Percentiles rank a stretch among this genome's conserved stretches.
Evolutionary conservation across 2,888 invertebrate species (phyloP).

Genomic region (Drosophila nigricruria): DNA sequence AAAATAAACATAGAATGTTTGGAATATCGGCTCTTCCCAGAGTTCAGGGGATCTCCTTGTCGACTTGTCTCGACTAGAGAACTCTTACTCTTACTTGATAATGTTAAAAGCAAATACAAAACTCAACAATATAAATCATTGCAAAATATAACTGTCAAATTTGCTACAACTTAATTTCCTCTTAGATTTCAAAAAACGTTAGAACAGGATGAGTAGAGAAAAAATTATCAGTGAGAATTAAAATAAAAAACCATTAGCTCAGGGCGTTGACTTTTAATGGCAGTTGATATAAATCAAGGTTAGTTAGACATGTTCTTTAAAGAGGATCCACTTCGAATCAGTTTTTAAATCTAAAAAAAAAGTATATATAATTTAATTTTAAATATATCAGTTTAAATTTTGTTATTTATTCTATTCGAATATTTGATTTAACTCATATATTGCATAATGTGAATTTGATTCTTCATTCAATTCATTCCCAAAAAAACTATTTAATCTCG

Average conservation of each 20-base stretch:
- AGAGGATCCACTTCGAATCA: background rate
- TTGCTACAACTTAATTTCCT: background rate
- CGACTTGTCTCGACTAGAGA: no score
- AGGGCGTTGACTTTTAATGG: background rate
- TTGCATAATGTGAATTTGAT: constrained; percentile 3
- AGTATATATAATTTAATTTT: background rate
- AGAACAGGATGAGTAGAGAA: background rate
- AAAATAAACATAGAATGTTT: no score
- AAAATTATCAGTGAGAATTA: background rate
- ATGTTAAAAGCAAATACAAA: no score
- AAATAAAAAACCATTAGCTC: background rate
- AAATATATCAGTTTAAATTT: background rate
- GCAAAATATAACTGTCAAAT: background rate
- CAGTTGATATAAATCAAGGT: background rate
- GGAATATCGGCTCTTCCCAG: no score
- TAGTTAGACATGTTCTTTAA: background rate
- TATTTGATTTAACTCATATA: background rate
- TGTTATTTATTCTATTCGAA: no score
- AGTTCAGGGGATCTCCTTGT: no score
- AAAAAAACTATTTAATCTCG: constrained; percentile 6
- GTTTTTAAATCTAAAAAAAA: no score
- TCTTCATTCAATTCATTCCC: background rate
- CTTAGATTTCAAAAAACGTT: background rate
- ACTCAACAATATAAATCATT: background rate
- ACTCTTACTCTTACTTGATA: no score